phyloP scores from a whole-genome alignment of 2,797 vertebrate genomes.

The Xenops minutus region DNA sequence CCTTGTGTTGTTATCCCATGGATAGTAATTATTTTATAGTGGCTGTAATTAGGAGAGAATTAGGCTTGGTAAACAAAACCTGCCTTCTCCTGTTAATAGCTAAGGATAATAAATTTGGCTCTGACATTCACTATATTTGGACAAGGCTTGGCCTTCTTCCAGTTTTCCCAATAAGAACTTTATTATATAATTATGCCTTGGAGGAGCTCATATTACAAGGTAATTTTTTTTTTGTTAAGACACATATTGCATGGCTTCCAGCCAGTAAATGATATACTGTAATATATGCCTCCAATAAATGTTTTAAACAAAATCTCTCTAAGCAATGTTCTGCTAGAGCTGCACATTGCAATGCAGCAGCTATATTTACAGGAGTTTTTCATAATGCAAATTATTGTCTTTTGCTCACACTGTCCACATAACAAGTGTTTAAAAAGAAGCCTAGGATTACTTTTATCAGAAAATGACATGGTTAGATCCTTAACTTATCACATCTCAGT shows the following conservation, averaged over 20 bases:
- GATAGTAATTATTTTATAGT: slow-evolving; percentile 95
- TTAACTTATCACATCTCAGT: background rate
- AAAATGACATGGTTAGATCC: slow-evolving; percentile 42
- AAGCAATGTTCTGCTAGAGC: slow-evolving; percentile 74
- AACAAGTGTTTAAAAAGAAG: slow-evolving; percentile 46
- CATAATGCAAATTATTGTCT: slow-evolving; percentile 75
- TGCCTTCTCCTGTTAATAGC: slow-evolving; percentile 87
- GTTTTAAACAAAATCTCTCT: slow-evolving; percentile 80
- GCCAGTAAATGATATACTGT: slow-evolving; percentile 82
- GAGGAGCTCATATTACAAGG: slow-evolving; percentile 82
- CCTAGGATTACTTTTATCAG: slow-evolving; percentile 58
- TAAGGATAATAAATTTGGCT: slow-evolving; percentile 88
- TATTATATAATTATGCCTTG: slow-evolving; percentile 85
- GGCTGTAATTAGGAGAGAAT: slow-evolving; percentile 94
- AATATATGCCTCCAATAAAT: slow-evolving; percentile 85
- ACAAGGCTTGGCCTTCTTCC: slow-evolving; percentile 83
- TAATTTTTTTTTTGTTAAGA: slow-evolving; percentile 81
- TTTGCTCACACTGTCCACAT: slow-evolving; percentile 48
- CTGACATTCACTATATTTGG: slow-evolving; percentile 86
- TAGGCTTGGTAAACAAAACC: slow-evolving; percentile 94
- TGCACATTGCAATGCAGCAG: slow-evolving; percentile 63
- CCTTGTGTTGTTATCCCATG: slow-evolving; percentile 86
- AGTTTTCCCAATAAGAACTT: slow-evolving; percentile 85
- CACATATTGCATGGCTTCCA: slow-evolving; percentile 84
- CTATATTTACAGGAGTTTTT: slow-evolving; percentile 77